These are phyloP conservation scores for Lepidothrix coronata DNA, from an alignment of 2,113 vertebrate species.

Conservation along the genomic window DNA sequence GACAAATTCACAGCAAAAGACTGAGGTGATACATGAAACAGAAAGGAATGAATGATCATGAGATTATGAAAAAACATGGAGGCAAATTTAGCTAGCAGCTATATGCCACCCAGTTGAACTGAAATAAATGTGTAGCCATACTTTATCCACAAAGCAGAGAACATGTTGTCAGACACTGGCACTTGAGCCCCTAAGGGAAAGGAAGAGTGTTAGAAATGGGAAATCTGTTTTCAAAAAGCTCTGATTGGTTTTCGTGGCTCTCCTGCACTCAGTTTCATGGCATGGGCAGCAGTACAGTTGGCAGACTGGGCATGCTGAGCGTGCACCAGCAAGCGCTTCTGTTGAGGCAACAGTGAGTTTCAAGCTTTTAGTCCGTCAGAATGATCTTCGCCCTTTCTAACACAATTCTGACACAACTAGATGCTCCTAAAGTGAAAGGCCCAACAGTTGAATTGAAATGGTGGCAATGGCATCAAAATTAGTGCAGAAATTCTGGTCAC, in stretches of 20 bases:
- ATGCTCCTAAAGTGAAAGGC: not conserved
- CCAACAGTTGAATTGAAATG: not conserved
- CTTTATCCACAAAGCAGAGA: accelerated
- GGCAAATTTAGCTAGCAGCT: not conserved
- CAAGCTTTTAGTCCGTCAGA: not conserved
- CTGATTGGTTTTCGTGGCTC: not conserved
- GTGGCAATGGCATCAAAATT: not conserved
- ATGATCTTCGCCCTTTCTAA: not conserved
- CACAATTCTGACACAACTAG: not conserved
- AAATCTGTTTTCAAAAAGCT: not conserved
- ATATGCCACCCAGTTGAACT: not conserved
- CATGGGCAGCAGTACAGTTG: too few relatives aligned
- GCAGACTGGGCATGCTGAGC: not conserved
- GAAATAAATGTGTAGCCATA: not conserved
- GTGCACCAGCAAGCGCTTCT: not conserved
- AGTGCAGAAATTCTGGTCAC: not conserved
- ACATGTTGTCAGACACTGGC: not conserved
- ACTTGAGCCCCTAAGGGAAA: not conserved
- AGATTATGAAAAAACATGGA: not conserved
- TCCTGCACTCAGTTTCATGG: accelerated
- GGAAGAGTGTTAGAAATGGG: not conserved
- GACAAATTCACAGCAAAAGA: not conserved
- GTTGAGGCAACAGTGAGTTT: not conserved
- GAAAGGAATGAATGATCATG: not conserved
- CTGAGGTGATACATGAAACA: not conserved